Base-by-base conservation (phyloP, 2,888 invertebrate genomes). In the Meganola albula region DNA sequence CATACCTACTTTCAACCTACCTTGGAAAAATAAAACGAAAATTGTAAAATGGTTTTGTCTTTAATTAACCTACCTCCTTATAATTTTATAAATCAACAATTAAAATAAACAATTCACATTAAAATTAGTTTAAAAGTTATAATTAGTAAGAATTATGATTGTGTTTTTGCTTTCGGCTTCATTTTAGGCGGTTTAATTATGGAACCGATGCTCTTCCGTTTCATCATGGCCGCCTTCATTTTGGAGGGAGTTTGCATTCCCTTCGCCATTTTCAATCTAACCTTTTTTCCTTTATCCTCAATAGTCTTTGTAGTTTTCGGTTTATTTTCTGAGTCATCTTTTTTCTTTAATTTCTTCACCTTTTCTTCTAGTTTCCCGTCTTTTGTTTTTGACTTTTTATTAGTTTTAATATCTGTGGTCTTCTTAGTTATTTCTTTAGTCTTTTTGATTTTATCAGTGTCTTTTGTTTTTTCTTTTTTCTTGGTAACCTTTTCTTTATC, bases 141-240 rank as follows among this genome's bases (percentile, higher is more conserved):
- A 4, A 4, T 29, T 24, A 3, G 3, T 12, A 20, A 11, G 12
- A 2, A 24, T 12, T 13, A 11, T 11, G 11, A 20, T 27, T 30
- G 47, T 2, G 31, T 16, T 25, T 45, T 43, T 5, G 51, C 44
- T 27, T 61, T 72, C 0, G 83, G 83, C 11, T 72, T 80, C 83
- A 84, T 83, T 63, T 74, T 80, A 0, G 83, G 83, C 7, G 73
- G 61, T 54, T 80, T 83, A 16, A 78, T 76, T 0, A 83, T 77
- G 0, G 76, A 71, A 0, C 80, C 80, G 1, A 78, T 67, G 10
- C 82, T 83, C 45, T 74, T 83, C 11, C 83, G 53, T 36, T 70
- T 79, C 52, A 66, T 63, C 49, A 75, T 63, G 23, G 48, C 47
- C 0, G 45, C 40, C 3, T 52, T 55, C 40, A 73, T 79, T 47